These are phyloP conservation scores for Amniataba percoides DNA, from an alignment of 2,797 vertebrate species.

Conservation along the genomic window DNA sequence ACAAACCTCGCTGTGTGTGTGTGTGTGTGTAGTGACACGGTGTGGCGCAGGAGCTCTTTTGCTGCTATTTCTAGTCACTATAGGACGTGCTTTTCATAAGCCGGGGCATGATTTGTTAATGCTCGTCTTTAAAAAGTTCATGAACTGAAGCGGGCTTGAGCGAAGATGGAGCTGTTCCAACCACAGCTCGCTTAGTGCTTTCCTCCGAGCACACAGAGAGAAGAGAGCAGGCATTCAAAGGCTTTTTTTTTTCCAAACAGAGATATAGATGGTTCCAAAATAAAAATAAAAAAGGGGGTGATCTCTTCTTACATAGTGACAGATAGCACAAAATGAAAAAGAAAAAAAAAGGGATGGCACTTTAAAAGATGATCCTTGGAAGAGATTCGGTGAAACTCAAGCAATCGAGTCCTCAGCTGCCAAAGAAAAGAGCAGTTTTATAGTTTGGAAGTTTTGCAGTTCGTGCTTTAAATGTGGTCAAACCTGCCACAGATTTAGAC, in stretches of 20 bases:
- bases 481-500: not conserved
- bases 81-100: slow-evolving; percentile 54
- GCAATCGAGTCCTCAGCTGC: not conserved
- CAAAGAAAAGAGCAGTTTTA: slow-evolving; percentile 1
- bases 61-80: slow-evolving; percentile 62
- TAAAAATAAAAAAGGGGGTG: not conserved
- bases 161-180: slow-evolving; percentile 60
- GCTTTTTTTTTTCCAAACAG: slow-evolving; percentile 8
- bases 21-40: slow-evolving; percentile 33
- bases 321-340: not conserved
- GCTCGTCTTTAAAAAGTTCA: slow-evolving; percentile 61
- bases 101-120: slow-evolving; percentile 52
- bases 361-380: not conserved
- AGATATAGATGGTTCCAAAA: slow-evolving; percentile 18
- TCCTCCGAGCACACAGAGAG: slow-evolving; percentile 44
- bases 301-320: slow-evolving; percentile 13
- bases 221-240: slow-evolving; percentile 26
- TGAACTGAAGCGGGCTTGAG: slow-evolving; percentile 45
- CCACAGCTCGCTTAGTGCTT: slow-evolving; percentile 53
- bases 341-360: slow-evolving; percentile 4
- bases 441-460: not conserved
- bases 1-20: slow-evolving; percentile 13
- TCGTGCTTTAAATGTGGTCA: not conserved
- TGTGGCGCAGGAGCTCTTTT: slow-evolving; percentile 44
- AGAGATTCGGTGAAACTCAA: not conserved